These are phyloP conservation scores for Liposcelis brunnea DNA, from an alignment of 2,888 invertebrate species.

Conservation along the genomic window DNA sequence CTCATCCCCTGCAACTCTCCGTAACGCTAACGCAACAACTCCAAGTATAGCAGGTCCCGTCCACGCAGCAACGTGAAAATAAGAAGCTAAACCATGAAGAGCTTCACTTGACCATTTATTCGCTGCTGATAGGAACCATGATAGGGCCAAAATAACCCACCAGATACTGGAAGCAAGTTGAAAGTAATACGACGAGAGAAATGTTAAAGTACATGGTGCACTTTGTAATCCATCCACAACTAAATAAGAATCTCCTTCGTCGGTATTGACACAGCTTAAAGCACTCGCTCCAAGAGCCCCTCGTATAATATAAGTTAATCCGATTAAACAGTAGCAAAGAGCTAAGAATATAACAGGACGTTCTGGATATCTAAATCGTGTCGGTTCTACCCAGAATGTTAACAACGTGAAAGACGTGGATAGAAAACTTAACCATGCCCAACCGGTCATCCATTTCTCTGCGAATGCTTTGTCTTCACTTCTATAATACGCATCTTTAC, in stretches of 20 bases:
- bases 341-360: constrained; percentile 80
- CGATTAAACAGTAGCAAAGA: constrained; percentile 67
- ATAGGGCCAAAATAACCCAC: constrained; percentile 76
- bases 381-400: constrained; percentile 78
- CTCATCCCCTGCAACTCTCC: constrained; percentile 61
- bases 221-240: constrained; percentile 34
- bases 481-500: constrained; percentile 48
- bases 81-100: constrained; percentile 66
- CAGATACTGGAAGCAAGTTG: constrained; percentile 64
- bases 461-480: constrained; percentile 37
- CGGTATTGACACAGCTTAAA: constrained; percentile 26
- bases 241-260: constrained; percentile 27
- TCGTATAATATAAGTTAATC: constrained; percentile 53
- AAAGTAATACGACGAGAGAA: constrained; percentile 59
- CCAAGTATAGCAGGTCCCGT: constrained; percentile 72
- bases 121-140: constrained; percentile 79
- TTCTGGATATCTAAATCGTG: constrained; percentile 83
- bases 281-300: constrained; percentile 36
- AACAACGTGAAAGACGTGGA: constrained; percentile 68
- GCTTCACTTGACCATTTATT: constrained; percentile 90
- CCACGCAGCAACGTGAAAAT: constrained; percentile 78
- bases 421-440: constrained; percentile 60
- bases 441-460: constrained; percentile 50
- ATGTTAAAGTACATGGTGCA: constrained; percentile 52
- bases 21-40: constrained; percentile 61